These are phyloP conservation scores for Dermatemys mawii DNA, from an alignment of 2,113 vertebrate species.

Conservation along the genomic window DNA sequence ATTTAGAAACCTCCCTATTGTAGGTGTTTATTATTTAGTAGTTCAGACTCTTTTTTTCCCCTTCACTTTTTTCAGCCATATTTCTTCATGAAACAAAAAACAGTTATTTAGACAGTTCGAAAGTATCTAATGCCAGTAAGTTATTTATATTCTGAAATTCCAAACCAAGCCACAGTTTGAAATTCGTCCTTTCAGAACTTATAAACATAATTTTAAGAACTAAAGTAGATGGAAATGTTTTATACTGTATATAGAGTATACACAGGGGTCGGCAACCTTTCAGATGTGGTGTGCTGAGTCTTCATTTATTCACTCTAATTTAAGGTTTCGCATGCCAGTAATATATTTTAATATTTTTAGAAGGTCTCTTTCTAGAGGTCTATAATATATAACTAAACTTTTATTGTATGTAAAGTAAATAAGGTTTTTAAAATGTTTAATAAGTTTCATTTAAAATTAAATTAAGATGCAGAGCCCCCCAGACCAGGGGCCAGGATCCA, in stretches of 20 bases:
- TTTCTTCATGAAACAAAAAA: neutral
- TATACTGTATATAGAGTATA: neutral
- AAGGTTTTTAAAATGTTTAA: no score
- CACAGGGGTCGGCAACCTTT: no score
- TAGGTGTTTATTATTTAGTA: neutral
- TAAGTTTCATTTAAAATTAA: no score
- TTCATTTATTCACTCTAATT: no score
- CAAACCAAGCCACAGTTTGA: neutral
- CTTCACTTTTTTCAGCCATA: neutral
- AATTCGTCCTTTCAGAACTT: neutral
- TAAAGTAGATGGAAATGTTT: neutral
- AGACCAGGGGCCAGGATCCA: no score
- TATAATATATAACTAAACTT: no score
- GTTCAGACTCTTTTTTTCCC: neutral
- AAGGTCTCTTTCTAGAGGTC: no score
- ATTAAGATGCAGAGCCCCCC: no score
- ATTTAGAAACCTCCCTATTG: neutral
- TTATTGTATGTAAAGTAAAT: no score
- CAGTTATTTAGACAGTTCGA: neutral
- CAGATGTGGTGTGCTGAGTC: no score
- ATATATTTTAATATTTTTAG: no score
- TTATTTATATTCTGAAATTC: neutral
- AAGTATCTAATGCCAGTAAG: neutral
- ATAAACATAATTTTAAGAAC: neutral
- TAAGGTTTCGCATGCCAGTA: no score